Evolutionary conservation across 2,797 vertebrate species (phyloP), one percentile per base, ranked within the genome.

Genomic region (Nyctibius grandis): DNA sequence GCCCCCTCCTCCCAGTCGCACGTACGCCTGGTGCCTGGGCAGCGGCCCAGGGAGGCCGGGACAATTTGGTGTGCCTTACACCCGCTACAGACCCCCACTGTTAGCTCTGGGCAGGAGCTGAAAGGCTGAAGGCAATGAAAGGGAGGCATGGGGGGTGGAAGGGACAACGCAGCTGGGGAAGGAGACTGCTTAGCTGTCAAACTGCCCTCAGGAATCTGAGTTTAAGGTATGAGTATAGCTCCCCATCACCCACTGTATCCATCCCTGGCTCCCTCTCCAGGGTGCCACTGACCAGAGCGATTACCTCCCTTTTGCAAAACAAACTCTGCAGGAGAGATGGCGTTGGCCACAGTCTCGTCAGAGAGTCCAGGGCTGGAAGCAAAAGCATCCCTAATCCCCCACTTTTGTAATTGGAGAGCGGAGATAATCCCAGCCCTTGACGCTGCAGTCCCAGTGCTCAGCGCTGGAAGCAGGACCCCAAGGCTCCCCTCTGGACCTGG

Each of bases 241-340:
- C 34, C 51, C 80, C 67, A 61, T 84, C 61, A 84, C 21, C 42
- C 60, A 69, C 36, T 2, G 1, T 8, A 11, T 59, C 54, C 40
- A 50, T 34, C 45, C 15, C 38, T 2, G 1, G 67, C 44, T 86
- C 65, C 38, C n/a, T 44, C 59, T 72, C 17, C 26, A 51, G 69
- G 15, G 19, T 0, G 3, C 23, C 2, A 1, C 13, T 0, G 0
- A 65, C 45, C 4, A 6, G 9, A 79, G 23, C 2, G 0, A 28
- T 50, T 63, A 54, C 33, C 69, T 67, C 53, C 29, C 14, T 67
- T 85, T 72, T 63, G 63, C 51, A 69, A 61, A 91, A 65, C 68
- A 47, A 77, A 84, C 28, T 79, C 40, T 47, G 48, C 50, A 36
- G 79, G n/a, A 93, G 44, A 67, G 50, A 56, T 28, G 36, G 45